phyloP scores from a whole-genome alignment of 1,140 invertebrate species.

The Drosophila lini region DNA sequence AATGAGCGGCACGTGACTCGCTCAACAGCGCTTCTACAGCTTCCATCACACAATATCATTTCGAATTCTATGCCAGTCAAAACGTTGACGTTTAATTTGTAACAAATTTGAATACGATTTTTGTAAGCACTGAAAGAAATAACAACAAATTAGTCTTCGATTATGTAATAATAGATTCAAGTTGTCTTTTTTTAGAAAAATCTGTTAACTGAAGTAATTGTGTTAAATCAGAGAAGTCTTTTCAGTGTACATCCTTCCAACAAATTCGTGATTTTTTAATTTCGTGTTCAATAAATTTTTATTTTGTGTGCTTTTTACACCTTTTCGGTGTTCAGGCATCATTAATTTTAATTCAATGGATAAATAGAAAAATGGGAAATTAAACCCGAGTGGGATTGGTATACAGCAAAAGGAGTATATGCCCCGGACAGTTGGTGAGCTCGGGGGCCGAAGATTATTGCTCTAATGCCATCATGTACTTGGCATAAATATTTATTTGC shows the following conservation, averaged over 20 bases:
- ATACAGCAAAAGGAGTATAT: slow-evolving; percentile 29
- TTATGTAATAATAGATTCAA: rapidly evolving
- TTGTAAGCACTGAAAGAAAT: not conserved
- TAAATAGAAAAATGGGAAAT: slow-evolving; percentile 44
- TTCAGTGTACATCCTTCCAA: not conserved
- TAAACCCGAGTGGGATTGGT: slow-evolving; percentile 1
- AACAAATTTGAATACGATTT: slow-evolving; percentile 43
- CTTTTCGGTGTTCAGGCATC: slow-evolving; percentile 46
- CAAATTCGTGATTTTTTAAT: slow-evolving; percentile 32
- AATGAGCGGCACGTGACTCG: slow-evolving; percentile 80
- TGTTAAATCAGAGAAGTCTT: not conserved
- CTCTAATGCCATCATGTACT: slow-evolving; percentile 58
- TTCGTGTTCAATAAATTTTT: slow-evolving; percentile 60
- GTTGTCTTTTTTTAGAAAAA: not conserved
- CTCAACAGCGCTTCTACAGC: not conserved
- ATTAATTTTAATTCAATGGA: slow-evolving; percentile 61
- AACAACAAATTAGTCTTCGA: no score
- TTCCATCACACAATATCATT: slow-evolving; percentile 33
- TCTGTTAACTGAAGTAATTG: no score
- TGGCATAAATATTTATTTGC: slow-evolving; percentile 65
- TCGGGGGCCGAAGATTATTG: slow-evolving; percentile 39
- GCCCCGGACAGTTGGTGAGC: slow-evolving; percentile 7
- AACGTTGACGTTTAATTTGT: slow-evolving; percentile 52
- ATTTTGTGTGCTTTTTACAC: slow-evolving; percentile 55
- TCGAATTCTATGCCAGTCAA: slow-evolving; percentile 34